These are phyloP conservation scores for Tangara arthus DNA, from an alignment of 2,797 vertebrate species.

Conservation along the genomic window DNA sequence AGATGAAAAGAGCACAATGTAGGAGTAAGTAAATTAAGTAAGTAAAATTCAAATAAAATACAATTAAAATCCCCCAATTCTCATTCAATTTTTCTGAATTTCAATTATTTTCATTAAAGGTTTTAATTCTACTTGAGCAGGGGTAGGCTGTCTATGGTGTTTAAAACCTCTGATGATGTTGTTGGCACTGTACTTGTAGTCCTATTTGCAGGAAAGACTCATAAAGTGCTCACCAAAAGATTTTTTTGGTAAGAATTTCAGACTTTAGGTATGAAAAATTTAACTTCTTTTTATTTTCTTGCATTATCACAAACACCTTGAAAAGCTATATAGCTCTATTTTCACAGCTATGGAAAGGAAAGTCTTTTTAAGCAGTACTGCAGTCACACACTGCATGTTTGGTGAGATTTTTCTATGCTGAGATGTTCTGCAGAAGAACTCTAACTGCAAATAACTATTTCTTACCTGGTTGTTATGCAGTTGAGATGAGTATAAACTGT, in stretches of 20 bases:
- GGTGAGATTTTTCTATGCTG: background rate
- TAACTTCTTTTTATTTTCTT: background rate
- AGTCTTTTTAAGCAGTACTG: background rate
- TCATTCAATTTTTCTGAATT: background rate
- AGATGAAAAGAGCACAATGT: background rate
- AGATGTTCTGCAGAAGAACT: background rate
- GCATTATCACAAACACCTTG: background rate
- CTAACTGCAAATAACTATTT: background rate
- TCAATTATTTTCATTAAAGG: background rate
- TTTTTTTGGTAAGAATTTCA: background rate
- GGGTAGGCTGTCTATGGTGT: background rate
- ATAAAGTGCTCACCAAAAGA: background rate
- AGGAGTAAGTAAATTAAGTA: background rate
- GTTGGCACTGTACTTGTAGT: background rate
- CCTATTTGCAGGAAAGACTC: background rate
- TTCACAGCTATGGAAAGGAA: background rate
- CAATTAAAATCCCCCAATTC: background rate
- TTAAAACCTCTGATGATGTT: background rate
- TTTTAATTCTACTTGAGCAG: background rate
- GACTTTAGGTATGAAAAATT: background rate
- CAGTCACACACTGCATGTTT: background rate
- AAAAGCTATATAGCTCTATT: background rate
- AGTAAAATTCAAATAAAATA: background rate
- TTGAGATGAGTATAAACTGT: background rate
- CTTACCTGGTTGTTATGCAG: background rate